These are phyloP conservation scores for Drosophila jambulina DNA, from an alignment of 1,140 invertebrate genomes.

Conservation along the genomic window DNA sequence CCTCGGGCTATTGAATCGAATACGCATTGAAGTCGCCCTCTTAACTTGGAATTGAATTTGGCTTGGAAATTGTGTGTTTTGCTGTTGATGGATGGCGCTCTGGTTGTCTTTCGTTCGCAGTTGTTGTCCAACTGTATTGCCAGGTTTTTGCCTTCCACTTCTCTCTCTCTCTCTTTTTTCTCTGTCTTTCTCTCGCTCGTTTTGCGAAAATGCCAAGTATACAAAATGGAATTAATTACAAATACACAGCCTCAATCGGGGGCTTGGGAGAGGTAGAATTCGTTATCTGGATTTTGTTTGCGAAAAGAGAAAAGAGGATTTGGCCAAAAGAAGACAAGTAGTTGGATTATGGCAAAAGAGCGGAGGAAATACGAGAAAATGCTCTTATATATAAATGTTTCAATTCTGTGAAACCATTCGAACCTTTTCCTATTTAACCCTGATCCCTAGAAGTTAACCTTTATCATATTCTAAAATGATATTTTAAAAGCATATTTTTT, in stretches of 20 bases:
- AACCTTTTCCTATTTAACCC: neutral
- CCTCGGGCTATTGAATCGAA: conserved; percentile 70
- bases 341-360: conserved; percentile 15
- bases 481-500: no score
- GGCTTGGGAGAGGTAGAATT: conserved; percentile 9
- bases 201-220: conserved; percentile 31
- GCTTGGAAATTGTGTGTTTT: conserved; percentile 55
- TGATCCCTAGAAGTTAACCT: neutral
- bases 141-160: neutral
- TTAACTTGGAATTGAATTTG: conserved; percentile 45
- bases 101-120: neutral
- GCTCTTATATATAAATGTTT: neutral
- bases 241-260: conserved; percentile 22
- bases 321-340: conserved; percentile 15
- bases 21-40: conserved; percentile 61
- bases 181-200: neutral
- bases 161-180: neutral
- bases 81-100: conserved; percentile 42
- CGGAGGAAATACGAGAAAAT: neutral
- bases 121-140: conserved; percentile 22
- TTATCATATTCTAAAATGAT: no score
- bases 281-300: conserved; percentile 31
- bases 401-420: neutral
- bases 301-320: conserved; percentile 25
- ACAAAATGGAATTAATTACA: conserved; percentile 50